Evolutionary conservation across 2,888 invertebrate species (phyloP), one percentile per base, ranked within the genome.

Genomic region (Dicyrtoma fusca): DNA sequence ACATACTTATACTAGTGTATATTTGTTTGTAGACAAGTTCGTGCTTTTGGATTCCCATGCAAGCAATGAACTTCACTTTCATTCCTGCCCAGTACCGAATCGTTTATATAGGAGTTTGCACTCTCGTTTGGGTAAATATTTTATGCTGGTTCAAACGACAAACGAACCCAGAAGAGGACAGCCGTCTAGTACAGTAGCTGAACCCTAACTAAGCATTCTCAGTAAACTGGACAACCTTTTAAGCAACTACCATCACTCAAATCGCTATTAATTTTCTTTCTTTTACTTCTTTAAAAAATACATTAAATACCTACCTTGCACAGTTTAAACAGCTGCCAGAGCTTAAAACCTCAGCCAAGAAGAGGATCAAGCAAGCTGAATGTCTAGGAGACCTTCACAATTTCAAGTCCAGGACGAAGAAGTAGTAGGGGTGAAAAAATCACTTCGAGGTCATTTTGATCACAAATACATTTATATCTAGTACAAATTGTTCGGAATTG

Each of bases 51-150:
- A 82, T 94, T 49, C 94, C 94, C 0, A 90, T 88, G 0, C 92
- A 93, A 84, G 87, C 89, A 0, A 82, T 92, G 42, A 94, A 94
- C 84, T 94, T 94, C 83, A 51, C 76, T 19, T 83, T 91, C 66
- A 83, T 94, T 64, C 90, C 92, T 0, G 87, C 92, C 0, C 84
- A 88, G 66, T 87, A 90, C 72, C 86, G 94, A 17, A 91, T 94
- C 0, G 87, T 90, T 1, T 94, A 91, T 81, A 91, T 94, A 26
- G 91, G 92, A 0, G 84, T 88, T 0, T 91, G 90, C 63, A 90
- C 92, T 0, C 91, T 94, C 80, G 83, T 90, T 25, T 94, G 94
- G 94, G 90, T 92, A 72, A 94, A 94, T 82, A 90, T 94, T 69
- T 84, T 94, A 25, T 93, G 92, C 82, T 91, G 89, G 83, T 88